Base-by-base conservation (phyloP, 1,140 invertebrate species). In the Artemia franciscana region DNA sequence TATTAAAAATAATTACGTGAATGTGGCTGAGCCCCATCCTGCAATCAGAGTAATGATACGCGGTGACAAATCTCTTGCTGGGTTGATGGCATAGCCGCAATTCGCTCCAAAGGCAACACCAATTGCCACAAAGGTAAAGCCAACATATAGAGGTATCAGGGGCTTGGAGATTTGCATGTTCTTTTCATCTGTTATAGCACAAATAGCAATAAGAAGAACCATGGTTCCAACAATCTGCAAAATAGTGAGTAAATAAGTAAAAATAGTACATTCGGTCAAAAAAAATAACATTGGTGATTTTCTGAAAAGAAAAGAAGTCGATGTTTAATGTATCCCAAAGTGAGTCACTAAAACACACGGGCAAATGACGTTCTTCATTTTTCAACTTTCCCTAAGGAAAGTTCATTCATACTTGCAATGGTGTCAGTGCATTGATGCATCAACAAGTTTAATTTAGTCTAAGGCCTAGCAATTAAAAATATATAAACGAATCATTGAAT, bases 21-120 rank as follows among this genome's bases (percentile, higher is more conserved):
- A 82, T 3, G 74, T 70, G 30, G 73, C 70, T 30, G 62, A 60
- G 4, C 78, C 78, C 74, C 78, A 81, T 7, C 80, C 80, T 58
- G 73, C 75, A 5, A 79, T 66, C 1, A 73, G 66, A 0, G 76
- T 76, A 66, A 83, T 80, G 9, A 80, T 62, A 58, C 80, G 68
- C 3, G 81, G 82, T 0, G 75, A 73, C 5, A 83, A 69, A 68
- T 83, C 81, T 58, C 81, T 68, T 7, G 81, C 81, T 7, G 81
- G 81, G 70, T 83, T 83, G 59, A 84, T 73, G 3, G 79, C 77
- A 61, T 77, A 80, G 23, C 80, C 80, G 65, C 78, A 78, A 69
- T 83, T 83, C 27, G 71, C 67, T n/a, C 74, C 73, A 66, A 78
- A 78, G 12, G 76, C 72, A 67, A 79, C 72, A 23, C 78, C 76